phyloP scores from a whole-genome alignment of 2,888 invertebrate species.

The Troides aeacus region DNA sequence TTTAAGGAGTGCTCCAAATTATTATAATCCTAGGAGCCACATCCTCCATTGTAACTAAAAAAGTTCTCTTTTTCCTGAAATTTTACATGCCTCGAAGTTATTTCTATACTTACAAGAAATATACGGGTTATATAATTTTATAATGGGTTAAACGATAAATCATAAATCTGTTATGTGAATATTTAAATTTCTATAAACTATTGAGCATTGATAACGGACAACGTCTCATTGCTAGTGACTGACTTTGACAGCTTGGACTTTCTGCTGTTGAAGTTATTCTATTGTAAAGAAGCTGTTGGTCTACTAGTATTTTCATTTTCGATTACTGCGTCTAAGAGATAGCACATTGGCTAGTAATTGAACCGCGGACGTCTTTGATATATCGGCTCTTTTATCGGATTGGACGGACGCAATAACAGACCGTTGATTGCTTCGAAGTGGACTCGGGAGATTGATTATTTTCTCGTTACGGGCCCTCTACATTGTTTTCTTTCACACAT shows the following conservation, averaged over 20 bases:
- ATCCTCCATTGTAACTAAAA: conserved; percentile 21
- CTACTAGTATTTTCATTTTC: conserved; percentile 62
- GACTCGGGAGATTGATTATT: conserved; percentile 78
- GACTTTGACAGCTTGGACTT: conserved; percentile 31
- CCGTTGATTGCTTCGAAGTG: conserved; percentile 79
- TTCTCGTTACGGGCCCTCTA: conserved; percentile 61
- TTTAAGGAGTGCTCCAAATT: conserved; percentile 19
- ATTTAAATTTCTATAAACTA: conserved; percentile 18
- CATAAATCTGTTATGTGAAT: not conserved
- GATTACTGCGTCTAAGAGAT: conserved; percentile 69
- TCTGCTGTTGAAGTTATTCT: conserved; percentile 54
- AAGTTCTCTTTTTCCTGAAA: conserved; percentile 22
- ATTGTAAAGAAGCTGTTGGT: conserved; percentile 50
- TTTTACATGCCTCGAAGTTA: conserved; percentile 18
- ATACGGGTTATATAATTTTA: not conserved
- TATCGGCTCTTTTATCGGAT: conserved; percentile 78
- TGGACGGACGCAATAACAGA: conserved; percentile 77
- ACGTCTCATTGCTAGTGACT: conserved; percentile 34
- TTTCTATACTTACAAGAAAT: not conserved
- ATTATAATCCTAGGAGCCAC: conserved; percentile 23
- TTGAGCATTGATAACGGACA: not conserved
- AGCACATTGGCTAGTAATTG: conserved; percentile 75
- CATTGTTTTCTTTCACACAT: conserved; percentile 54
- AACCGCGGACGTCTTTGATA: conserved; percentile 78
- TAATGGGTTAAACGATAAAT: not conserved